Evolutionary conservation across 2,797 vertebrate species (phyloP), one percentile per base, ranked within the genome.

Genomic region (Percopsis omiscomaycus): DNA sequence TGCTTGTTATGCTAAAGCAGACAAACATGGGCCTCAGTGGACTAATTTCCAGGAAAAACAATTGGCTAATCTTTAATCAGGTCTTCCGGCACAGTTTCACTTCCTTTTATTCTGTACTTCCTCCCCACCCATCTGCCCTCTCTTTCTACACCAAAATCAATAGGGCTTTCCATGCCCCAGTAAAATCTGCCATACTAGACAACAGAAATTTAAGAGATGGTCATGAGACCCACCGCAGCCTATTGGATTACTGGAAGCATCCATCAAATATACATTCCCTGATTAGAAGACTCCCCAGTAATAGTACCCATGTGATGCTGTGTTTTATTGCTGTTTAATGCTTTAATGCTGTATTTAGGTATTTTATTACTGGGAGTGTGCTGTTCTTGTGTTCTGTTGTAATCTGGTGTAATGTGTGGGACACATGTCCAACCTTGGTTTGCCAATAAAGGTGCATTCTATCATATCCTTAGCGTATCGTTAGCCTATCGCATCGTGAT

Each of bases 51-150:
- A 85, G 71, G 61, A 75, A 88, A 79, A 91, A 87, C 81, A 83
- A 84, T 80, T 69, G 84, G 68, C 79, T 80, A 85, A 91, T 92
- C 88, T 91, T 53, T 77, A 86, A 89, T 91, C 85, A 86, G 73
- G 66, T 82, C 83, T 86, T 89, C 83, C 73, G 59, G 47, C 65
- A 48, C 57, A 65, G 69, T 62, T 73, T 63, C 65, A 79, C 87
- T 87, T 90, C 86, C 88, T 88, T 76, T 77, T 81, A 86, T 77
- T 82, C 72, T 68, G 56, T 28, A 68, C 71, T 89, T 88, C 87
- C 83, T 86, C 84, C 80, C 81, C 86, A 75, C 84, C 83, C 84
- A 78, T 56, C 66, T 55, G 64, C 68, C 46, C 48, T 64, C 50
- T 73, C 44, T 67, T 80, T 77, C 73, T 79, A 44, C 60, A 60